Conservation (phyloP, 2,888 invertebrate genomes). For the Aquatica leii region DNA sequence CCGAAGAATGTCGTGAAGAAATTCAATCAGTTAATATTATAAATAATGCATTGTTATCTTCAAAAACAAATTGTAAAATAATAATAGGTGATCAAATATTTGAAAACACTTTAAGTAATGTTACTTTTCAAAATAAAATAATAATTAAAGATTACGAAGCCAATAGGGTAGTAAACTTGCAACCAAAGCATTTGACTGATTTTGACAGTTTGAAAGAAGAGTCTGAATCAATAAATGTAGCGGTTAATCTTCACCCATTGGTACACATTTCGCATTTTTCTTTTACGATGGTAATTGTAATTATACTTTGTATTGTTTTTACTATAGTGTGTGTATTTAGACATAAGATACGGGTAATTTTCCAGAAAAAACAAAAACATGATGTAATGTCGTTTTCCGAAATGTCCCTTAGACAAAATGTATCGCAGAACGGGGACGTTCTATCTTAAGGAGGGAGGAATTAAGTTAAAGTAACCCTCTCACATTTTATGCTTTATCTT, state of each 20-base stretch:
- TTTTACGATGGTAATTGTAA: conserved; percentile 1
- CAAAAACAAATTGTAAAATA: no score
- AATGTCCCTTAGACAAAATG: not conserved
- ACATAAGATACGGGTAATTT: no score
- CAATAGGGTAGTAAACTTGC: conserved; percentile 5
- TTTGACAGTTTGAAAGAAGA: conserved; percentile 17
- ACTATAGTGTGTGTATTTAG: not conserved
- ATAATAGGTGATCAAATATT: conserved; percentile 24
- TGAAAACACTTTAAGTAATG: no score
- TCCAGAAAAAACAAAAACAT: not conserved
- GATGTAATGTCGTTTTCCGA: not conserved
- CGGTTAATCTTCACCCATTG: conserved; percentile 29
- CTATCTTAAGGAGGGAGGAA: conserved; percentile 11
- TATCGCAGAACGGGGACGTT: conserved; percentile 11
- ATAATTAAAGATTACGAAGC: conserved; percentile 11
- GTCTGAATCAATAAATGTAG: no score
- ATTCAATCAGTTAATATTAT: conserved; percentile 6
- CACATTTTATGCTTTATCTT: no score
- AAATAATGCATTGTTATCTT: no score
- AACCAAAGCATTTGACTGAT: conserved; percentile 17
- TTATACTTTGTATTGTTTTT: not conserved
- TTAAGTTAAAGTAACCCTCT: no score
- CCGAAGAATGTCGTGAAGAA: conserved; percentile 13
- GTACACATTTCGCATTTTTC: conserved; percentile 28
- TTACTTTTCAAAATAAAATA: conserved; percentile 11